A percentile compares a stretch with the other conserved stretches of the same genome.
Evolutionary conservation across 2,797 vertebrate species (phyloP).

Genomic region (Coccyzus lansbergi): DNA sequence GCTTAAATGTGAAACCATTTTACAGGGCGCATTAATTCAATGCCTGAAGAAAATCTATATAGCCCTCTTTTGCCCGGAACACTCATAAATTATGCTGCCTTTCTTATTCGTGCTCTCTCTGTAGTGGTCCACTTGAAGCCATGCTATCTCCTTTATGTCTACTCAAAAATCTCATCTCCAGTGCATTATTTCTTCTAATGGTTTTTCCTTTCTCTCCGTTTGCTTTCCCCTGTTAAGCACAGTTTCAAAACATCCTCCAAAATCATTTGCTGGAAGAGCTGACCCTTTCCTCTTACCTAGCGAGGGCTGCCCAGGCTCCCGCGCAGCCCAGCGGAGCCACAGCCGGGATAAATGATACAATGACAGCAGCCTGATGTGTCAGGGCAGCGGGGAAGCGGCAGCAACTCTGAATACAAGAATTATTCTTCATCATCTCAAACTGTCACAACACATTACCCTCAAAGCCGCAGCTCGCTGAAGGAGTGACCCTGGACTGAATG

Average conservation of each 20-base stretch:
- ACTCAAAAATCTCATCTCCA: constrained; percentile 68
- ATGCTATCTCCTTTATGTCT: constrained; percentile 68
- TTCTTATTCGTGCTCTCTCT: constrained; percentile 33
- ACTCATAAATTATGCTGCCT: constrained; percentile 77
- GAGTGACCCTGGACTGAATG: constrained; percentile 81
- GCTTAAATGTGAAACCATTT: constrained; percentile 73
- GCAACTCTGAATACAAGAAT: constrained; percentile 85
- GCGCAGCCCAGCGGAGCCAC: constrained; percentile 71
- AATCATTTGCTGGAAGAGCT: constrained; percentile 78
- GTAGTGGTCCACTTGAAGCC: constrained; percentile 57
- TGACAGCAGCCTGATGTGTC: constrained; percentile 87
- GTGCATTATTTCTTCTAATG: constrained; percentile 73
- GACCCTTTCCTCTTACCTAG: constrained; percentile 75
- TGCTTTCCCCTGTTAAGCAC: constrained; percentile 81
- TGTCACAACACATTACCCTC: constrained; percentile 88
- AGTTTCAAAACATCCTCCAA: constrained; percentile 80
- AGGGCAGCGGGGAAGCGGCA: constrained; percentile 67
- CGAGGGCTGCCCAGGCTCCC: constrained; percentile 71
- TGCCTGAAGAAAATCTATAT: constrained; percentile 74
- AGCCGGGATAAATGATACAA: constrained; percentile 85
- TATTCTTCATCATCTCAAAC: constrained; percentile 89
- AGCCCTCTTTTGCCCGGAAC: constrained; percentile 72
- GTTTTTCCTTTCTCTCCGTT: constrained; percentile 71
- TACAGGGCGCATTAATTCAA: constrained; percentile 70
- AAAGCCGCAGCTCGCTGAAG: constrained; percentile 79